A percentile compares a stretch with the other conserved stretches of the same genome.
These are phyloP conservation scores for Nyctereutes procyonoides DNA, from an alignment of 2,113 vertebrate genomes.

Conservation along the genomic window DNA sequence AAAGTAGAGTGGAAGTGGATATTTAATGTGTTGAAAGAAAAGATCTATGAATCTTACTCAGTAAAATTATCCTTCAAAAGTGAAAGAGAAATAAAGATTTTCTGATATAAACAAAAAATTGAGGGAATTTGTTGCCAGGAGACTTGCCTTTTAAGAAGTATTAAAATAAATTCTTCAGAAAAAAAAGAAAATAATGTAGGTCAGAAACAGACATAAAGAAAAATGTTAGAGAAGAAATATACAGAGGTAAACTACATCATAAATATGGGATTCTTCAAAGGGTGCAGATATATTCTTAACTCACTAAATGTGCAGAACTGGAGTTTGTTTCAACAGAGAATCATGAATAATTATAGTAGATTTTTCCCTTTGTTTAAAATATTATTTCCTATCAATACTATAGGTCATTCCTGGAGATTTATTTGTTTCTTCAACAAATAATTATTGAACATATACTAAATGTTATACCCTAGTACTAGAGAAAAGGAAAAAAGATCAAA, in stretches of 20 bases:
- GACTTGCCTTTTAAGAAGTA: not conserved
- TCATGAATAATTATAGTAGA: not conserved
- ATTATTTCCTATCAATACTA: not conserved
- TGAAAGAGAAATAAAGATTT: constrained; percentile 15
- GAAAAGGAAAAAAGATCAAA: not conserved
- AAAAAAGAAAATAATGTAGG: not conserved
- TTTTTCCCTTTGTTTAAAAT: not conserved
- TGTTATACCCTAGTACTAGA: not conserved
- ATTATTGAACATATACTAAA: not conserved
- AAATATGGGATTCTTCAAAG: not conserved
- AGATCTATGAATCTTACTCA: not conserved
- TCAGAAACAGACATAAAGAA: not conserved
- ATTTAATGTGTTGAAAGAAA: not conserved
- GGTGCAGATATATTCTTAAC: not conserved
- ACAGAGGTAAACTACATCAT: not conserved
- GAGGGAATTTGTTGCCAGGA: not conserved
- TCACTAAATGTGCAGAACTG: not conserved
- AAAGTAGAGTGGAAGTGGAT: not conserved
- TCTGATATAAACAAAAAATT: not conserved
- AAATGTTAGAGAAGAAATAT: not conserved
- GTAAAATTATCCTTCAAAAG: not conserved
- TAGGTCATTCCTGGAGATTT: not conserved
- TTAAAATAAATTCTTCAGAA: not conserved
- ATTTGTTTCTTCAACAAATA: not conserved
- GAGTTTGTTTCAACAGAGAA: not conserved